phyloP scores from a whole-genome alignment of 2,113 vertebrate species.

The Aphyosemion australe region DNA sequence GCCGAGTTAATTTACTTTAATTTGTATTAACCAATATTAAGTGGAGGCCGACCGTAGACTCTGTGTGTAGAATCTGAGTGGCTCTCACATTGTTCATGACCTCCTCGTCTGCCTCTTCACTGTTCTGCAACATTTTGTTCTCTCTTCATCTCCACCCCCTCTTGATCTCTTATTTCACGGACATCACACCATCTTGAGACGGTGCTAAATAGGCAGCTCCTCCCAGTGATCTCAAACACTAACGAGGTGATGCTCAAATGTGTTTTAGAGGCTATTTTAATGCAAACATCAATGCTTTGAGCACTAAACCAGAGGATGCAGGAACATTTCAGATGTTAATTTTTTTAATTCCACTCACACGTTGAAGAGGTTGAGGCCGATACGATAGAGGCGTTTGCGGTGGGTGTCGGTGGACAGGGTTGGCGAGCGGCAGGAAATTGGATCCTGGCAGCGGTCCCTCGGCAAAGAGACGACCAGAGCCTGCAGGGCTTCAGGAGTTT shows the following conservation, averaged over 20 bases:
- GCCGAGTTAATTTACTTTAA: slow-evolving; percentile 61
- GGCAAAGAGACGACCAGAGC: slow-evolving; percentile 95
- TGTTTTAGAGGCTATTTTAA: slow-evolving; percentile 33
- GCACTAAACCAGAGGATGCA: slow-evolving; percentile 36
- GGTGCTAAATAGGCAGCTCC: slow-evolving; percentile 39
- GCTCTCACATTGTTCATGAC: slow-evolving; percentile 5
- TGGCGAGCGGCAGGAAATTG: slow-evolving; percentile 89
- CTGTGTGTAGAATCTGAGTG: slow-evolving; percentile 54
- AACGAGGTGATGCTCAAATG: slow-evolving; percentile 47
- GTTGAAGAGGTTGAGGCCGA: slow-evolving; percentile 98
- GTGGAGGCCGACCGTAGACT: slow-evolving; percentile 42
- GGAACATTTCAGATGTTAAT: slow-evolving; percentile 9
- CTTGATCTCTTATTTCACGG: slow-evolving; percentile 24
- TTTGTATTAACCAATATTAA: slow-evolving; percentile 64
- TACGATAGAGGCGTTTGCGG: slow-evolving; percentile 96
- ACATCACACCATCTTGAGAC: slow-evolving; percentile 38
- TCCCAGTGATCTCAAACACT: slow-evolving; percentile 40
- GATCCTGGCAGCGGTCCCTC: slow-evolving; percentile 93
- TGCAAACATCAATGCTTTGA: slow-evolving; percentile 43
- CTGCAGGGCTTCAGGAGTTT: slow-evolving; percentile 89
- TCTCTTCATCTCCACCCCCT: background rate
- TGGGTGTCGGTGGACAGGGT: slow-evolving; percentile 95
- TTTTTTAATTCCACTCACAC: slow-evolving; percentile 83
- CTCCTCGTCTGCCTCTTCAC: slow-evolving; percentile 34
- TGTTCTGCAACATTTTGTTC: slow-evolving; percentile 27